Conservation (phyloP, 2,797 vertebrate species). For the Pseudochromis fuscus region DNA sequence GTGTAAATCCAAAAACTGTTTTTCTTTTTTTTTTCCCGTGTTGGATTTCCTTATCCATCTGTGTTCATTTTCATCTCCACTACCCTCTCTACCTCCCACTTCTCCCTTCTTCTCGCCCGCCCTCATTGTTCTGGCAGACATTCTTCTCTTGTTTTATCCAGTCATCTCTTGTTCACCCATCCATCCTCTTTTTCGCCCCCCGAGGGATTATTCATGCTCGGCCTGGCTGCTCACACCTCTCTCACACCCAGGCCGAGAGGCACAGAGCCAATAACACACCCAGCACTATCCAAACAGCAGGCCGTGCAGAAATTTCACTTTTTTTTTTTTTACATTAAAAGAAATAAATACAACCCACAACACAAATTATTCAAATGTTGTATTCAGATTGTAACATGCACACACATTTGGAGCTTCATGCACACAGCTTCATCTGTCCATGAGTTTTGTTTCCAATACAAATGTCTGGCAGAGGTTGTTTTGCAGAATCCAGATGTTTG, state of each 20-base stretch:
- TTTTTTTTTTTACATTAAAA: background rate
- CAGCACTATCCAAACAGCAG: slow-evolving; percentile 50
- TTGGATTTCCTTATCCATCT: slow-evolving; percentile 2
- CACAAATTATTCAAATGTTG: no score
- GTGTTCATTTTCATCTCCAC: background rate
- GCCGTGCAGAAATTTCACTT: slow-evolving; percentile 19
- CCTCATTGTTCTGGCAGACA: slow-evolving; percentile 51
- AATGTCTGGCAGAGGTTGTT: background rate
- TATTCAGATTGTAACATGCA: no score
- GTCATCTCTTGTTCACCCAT: slow-evolving; percentile 66
- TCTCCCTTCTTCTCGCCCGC: slow-evolving; percentile 12
- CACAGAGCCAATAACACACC: slow-evolving; percentile 48
- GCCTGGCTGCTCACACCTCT: slow-evolving; percentile 64
- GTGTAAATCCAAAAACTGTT: slow-evolving; percentile 9
- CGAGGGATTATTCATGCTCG: slow-evolving; percentile 70
- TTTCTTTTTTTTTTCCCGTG: background rate
- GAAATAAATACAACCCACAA: background rate
- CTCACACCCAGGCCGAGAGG: slow-evolving; percentile 56
- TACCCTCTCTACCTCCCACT: background rate
- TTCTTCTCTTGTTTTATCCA: slow-evolving; percentile 65
- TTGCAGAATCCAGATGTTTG: background rate
- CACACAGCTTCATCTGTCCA: background rate
- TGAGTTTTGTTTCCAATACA: background rate
- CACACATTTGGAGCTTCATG: no score
- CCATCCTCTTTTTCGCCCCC: slow-evolving; percentile 45